Conservation (phyloP, 2,888 invertebrate species). For the Tubulanus polymorphus region DNA sequence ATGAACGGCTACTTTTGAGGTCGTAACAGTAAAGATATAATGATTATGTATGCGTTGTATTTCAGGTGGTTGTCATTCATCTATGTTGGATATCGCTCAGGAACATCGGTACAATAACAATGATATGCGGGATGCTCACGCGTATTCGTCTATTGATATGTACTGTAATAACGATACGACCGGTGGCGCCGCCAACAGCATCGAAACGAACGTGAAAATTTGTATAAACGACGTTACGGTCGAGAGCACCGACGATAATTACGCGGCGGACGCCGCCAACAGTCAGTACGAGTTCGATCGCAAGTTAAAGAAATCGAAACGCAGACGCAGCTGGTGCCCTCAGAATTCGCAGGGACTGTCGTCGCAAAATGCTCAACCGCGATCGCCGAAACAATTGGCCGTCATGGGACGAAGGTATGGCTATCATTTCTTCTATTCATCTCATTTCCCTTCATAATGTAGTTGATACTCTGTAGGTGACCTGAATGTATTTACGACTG, state of each 20-base stretch:
- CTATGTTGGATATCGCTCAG: slow-evolving; percentile 42
- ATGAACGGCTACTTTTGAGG: too few relatives aligned
- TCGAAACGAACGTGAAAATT: slow-evolving; percentile 31
- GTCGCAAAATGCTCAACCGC: too few relatives aligned
- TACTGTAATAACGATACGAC: slow-evolving; percentile 1
- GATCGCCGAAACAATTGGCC: slow-evolving; percentile 16
- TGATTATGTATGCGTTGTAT: neutral
- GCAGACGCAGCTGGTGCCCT: slow-evolving; percentile 36
- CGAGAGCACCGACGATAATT: slow-evolving; percentile 31
- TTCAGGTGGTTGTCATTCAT: slow-evolving; percentile 10
- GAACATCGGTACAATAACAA: slow-evolving; percentile 12
- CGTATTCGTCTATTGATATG: neutral
- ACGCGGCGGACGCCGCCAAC: slow-evolving; percentile 6
- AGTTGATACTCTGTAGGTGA: too few relatives aligned
- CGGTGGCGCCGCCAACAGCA: slow-evolving; percentile 14
- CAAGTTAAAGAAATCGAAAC: slow-evolving; percentile 13
- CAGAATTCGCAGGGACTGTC: slow-evolving; percentile 17
- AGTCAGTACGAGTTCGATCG: slow-evolving; percentile 13
- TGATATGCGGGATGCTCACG: too few relatives aligned
- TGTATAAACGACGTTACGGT: slow-evolving; percentile 44
- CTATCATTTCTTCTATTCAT: too few relatives aligned
- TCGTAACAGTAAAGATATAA: neutral
- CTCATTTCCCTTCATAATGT: too few relatives aligned
- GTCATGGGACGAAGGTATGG: slow-evolving; percentile 25
- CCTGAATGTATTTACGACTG: too few relatives aligned